Conservation (phyloP, 2,888 invertebrate genomes). For the Melitaea athalia region DNA sequence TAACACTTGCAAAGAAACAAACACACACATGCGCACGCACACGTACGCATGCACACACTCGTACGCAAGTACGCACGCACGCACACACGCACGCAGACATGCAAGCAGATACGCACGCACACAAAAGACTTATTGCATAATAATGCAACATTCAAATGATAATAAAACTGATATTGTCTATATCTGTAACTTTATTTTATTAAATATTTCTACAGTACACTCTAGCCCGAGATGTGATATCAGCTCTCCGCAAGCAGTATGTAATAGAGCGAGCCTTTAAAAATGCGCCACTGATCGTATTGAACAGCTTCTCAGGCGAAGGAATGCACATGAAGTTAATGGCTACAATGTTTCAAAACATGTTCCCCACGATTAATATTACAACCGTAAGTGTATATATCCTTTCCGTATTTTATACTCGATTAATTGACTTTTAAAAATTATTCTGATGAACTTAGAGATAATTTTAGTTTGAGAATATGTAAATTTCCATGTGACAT, state of each 20-base stretch:
- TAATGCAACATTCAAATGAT: background rate
- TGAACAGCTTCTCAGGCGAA: constrained; percentile 95
- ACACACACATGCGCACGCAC: no score
- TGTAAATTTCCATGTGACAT: no score
- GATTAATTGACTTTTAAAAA: no score
- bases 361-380: constrained; percentile 98
- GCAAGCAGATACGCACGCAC: no score
- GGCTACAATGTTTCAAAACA: constrained; percentile 98
- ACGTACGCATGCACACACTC: no score
- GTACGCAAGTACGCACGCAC: no score
- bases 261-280: constrained; percentile 92
- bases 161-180: background rate
- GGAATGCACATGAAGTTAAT: constrained; percentile 95
- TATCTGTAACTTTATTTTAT: background rate
- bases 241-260: constrained; percentile 91
- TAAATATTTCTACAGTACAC: constrained; percentile 81
- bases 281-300: constrained; percentile 93
- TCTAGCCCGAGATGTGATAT: constrained; percentile 92
- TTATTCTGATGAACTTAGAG: no score
- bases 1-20: no score
- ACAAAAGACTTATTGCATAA: no score
- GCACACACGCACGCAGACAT: no score
- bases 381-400: constrained; percentile 85
- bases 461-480: no score
- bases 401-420: no score